Base-by-base conservation (phyloP, 2,888 invertebrate species). In the Xestia c-nigrum region DNA sequence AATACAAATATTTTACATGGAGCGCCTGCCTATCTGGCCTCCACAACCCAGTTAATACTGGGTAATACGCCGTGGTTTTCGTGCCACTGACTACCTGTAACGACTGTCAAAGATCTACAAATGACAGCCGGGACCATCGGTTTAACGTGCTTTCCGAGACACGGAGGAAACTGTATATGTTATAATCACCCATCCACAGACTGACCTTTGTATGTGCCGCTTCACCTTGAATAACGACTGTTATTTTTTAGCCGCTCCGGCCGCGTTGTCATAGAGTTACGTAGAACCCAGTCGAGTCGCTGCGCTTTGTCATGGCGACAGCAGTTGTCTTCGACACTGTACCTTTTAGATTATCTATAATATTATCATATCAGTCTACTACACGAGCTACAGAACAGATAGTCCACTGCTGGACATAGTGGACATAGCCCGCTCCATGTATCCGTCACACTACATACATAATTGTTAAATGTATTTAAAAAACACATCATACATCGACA, bases 401-500 rank as follows among this genome's bases (percentile, higher is more conserved):
- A 57, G 61, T 10, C 61, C 61, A 61, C 38, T 38, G 61, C 10
- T 38, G 38, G 61, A 9, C 61, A 61, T 38, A 63, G 40, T 63
- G 38, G 63, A 6, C 63, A 12, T 40, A 21, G 63, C 43, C 63
- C 43, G n/a, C 40, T n/a, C 40, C n/a, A 43, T 63, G n/a, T n/a
- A 64, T 64, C 52, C 9, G 14, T n/a, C 40, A 46, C n/a, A 24
- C 9, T 19, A 21, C 64, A 63, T 63, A 57, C 6, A 3, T 12
- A 6, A 46, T 19, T 6, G 12, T 21, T 7, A 57, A 16, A 24
- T 61, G 16, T 43, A 16, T 16, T 57, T 10, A 19, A 50, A 50
- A 50, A 75, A 69, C 65, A 65, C 65, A 74, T 47, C 59, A 73
- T 74, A 67, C 9, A 73, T 78, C 79, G 43, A 73, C 82, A 76